Conservation (phyloP, 2,797 vertebrate genomes). For the Notoglanidium macrostoma region DNA sequence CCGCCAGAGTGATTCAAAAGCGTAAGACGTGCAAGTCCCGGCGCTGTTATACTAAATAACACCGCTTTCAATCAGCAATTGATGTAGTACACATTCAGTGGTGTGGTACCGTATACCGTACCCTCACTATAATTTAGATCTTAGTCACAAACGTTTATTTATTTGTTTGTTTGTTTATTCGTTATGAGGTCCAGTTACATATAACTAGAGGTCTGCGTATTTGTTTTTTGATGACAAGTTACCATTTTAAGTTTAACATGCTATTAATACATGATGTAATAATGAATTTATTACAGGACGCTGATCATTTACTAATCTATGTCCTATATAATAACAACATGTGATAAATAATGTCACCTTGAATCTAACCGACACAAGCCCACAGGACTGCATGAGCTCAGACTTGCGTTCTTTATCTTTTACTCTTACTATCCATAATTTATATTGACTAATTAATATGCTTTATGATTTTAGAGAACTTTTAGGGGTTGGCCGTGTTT, state of each 20-base stretch:
- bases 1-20: background rate
- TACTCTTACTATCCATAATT: background rate
- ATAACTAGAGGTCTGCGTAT: too few relatives aligned
- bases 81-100: too few relatives aligned
- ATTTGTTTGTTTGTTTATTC: too few relatives aligned
- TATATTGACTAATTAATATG: background rate
- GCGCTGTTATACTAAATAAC: too few relatives aligned
- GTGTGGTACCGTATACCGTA: too few relatives aligned
- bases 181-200: too few relatives aligned
- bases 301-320: background rate
- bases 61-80: too few relatives aligned
- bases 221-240: too few relatives aligned
- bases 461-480: background rate
- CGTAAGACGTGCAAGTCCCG: too few relatives aligned
- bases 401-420: background rate
- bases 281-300: background rate
- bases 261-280: background rate
- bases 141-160: too few relatives aligned
- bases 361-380: background rate
- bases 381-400: background rate
- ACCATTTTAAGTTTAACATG: background rate
- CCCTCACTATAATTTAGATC: too few relatives aligned
- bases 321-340: background rate
- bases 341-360: background rate
- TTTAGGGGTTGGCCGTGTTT: background rate